These are phyloP conservation scores for Helicolenus hilgendorfi DNA, from an alignment of 2,797 vertebrate genomes.

Conservation along the genomic window DNA sequence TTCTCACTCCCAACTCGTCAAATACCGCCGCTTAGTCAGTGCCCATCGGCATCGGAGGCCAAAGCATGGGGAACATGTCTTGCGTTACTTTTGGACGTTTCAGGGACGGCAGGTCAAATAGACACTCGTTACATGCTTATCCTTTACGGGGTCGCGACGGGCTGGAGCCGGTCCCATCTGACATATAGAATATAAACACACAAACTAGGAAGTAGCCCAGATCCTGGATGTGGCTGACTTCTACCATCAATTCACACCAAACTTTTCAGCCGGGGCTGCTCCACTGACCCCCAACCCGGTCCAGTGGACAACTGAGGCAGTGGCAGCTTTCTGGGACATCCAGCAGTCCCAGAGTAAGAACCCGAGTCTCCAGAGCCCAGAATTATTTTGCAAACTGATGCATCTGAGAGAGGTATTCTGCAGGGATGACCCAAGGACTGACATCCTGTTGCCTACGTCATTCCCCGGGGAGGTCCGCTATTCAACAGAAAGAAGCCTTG, in stretches of 20 bases:
- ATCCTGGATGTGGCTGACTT: not conserved
- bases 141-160: no score
- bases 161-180: no score
- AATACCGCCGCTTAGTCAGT: no score
- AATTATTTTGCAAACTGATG: not conserved
- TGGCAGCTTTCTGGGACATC: not conserved
- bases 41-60: no score
- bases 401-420: not conserved
- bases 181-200: no score
- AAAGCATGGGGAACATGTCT: no score
- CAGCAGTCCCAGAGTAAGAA: not conserved
- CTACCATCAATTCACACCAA: not conserved
- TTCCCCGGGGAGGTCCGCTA: not conserved
- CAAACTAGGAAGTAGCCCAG: not conserved
- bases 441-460: not conserved
- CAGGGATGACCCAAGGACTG: not conserved
- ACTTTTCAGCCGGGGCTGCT: not conserved
- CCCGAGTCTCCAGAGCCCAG: not conserved
- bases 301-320: not conserved
- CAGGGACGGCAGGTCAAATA: no score
- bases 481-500: not conserved
- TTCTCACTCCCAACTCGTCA: no score
- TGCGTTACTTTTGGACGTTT: no score
- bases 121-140: no score
- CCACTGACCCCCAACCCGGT: not conserved